phyloP scores from a whole-genome alignment of 1,140 invertebrate species.

The Thaumatotibia leucotreta region DNA sequence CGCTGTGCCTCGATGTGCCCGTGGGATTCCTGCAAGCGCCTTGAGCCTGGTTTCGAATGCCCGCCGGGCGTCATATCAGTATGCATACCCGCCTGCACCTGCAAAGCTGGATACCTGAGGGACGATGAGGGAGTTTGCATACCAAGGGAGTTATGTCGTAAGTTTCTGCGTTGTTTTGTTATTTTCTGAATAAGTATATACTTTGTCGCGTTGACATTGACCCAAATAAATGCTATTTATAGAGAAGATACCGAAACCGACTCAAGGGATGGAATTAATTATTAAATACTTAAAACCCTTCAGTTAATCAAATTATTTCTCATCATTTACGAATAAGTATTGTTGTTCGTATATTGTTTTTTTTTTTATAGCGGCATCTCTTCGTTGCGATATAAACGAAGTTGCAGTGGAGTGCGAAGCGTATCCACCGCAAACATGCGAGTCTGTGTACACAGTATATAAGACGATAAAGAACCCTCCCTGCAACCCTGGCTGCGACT shows the following conservation, averaged over 20 bases:
- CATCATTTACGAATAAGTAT: too few relatives aligned
- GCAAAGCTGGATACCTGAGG: background rate
- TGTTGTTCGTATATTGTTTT: too few relatives aligned
- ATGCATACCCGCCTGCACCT: slow-evolving; percentile 1
- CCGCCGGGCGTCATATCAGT: background rate
- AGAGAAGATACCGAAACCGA: too few relatives aligned
- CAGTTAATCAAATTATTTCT: too few relatives aligned
- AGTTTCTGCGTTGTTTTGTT: too few relatives aligned
- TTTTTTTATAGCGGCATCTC: slow-evolving; percentile 2
- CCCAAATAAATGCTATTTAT: too few relatives aligned
- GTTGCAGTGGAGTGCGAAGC: slow-evolving; percentile 21
- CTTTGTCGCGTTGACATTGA: too few relatives aligned
- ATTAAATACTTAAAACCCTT: too few relatives aligned
- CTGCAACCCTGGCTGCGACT: slow-evolving; percentile 33
- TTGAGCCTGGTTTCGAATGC: background rate
- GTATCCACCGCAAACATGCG: slow-evolving; percentile 31
- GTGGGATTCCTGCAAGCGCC: background rate
- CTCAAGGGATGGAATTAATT: too few relatives aligned
- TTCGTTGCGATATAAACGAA: slow-evolving; percentile 29
- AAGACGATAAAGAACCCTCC: slow-evolving; percentile 1
- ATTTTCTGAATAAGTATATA: too few relatives aligned
- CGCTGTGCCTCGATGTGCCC: slow-evolving; percentile 2
- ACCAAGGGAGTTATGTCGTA: background rate
- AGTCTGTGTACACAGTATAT: slow-evolving; percentile 18
- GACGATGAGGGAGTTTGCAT: background rate